Evolutionary conservation across 2,888 invertebrate species (phyloP).

Genomic region (Trachelus troglodyta): DNA sequence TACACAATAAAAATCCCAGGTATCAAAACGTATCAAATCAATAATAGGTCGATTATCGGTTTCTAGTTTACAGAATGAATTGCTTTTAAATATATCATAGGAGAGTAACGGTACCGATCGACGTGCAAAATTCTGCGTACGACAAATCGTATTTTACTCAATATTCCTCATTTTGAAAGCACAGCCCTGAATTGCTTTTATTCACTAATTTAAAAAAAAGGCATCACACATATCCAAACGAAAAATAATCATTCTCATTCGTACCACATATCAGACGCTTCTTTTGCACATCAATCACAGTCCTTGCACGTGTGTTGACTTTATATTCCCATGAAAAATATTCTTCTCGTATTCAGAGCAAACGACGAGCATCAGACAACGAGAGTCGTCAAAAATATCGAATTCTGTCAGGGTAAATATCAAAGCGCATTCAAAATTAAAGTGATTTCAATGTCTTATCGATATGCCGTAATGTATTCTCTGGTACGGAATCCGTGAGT

Average conservation of each 20-base stretch:
- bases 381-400: background rate
- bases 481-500: conserved; percentile 83
- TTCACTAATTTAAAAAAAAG: too few species aligned
- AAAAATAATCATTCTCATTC: background rate
- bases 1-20: conserved; percentile 28
- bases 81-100: too few species aligned
- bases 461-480: conserved; percentile 83
- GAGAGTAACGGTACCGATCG: too few species aligned
- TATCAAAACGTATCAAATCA: conserved; percentile 35
- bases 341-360: background rate
- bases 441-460: conserved; percentile 81
- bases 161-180: too few species aligned
- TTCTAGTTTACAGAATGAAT: too few species aligned
- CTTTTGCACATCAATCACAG: background rate
- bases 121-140: too few species aligned
- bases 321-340: background rate
- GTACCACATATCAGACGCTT: background rate
- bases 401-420: background rate
- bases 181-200: too few species aligned
- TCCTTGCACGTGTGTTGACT: background rate
- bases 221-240: background rate
- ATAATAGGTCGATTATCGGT: conserved; percentile 21
- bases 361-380: background rate
- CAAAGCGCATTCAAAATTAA: conserved; percentile 45
- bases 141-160: too few species aligned